These are phyloP conservation scores for Cerastis leucographa DNA, from an alignment of 2,888 invertebrate species.

Conservation along the genomic window DNA sequence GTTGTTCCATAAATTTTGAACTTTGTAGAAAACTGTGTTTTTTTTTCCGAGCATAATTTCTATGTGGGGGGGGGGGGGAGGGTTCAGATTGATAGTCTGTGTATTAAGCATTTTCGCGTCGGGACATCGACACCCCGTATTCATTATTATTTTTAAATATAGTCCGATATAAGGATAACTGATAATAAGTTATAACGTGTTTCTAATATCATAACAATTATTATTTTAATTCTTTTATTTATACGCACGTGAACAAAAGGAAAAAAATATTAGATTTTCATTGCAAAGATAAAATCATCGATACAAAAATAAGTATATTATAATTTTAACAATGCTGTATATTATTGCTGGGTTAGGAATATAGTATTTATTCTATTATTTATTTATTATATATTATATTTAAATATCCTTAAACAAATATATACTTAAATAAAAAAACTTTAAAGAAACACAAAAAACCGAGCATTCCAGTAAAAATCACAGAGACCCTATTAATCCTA, in stretches of 20 bases:
- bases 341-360: background rate
- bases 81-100: too few species aligned
- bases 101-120: too few species aligned
- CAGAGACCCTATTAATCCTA: slow-evolving; percentile 52
- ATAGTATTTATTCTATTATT: too few species aligned
- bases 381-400: too few species aligned
- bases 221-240: slow-evolving; percentile 5
- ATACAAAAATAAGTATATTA: slow-evolving; percentile 10
- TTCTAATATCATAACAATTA: background rate
- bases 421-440: too few species aligned
- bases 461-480: slow-evolving; percentile 4
- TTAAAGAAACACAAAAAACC: background rate
- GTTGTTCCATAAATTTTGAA: too few species aligned
- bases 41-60: too few species aligned
- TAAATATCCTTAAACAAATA: too few species aligned
- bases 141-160: background rate
- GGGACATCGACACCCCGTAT: too few species aligned
- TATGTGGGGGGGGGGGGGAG: too few species aligned
- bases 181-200: background rate
- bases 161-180: slow-evolving; percentile 24
- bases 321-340: background rate
- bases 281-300: slow-evolving; percentile 18
- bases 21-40: too few species aligned
- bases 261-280: background rate
- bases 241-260: background rate